Conservation (phyloP, 2,113 vertebrate genomes). For the Odobenus rosmarus region DNA sequence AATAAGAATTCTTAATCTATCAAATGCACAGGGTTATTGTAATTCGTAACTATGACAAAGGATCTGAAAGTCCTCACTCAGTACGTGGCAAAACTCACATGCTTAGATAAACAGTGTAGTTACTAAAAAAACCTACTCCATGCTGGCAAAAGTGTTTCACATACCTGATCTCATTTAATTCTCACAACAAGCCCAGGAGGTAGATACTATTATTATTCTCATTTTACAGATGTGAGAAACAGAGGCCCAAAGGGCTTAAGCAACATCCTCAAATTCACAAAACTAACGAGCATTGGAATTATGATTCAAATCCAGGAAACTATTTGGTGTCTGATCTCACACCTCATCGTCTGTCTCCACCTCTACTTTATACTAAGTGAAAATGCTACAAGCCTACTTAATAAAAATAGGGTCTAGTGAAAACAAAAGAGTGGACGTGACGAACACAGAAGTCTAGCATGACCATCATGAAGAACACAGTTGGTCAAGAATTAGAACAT, state of each 20-base stretch:
- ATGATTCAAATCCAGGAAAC: not conserved
- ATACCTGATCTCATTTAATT: not conserved
- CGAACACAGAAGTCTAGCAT: not conserved
- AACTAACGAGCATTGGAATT: not conserved
- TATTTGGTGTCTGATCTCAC: not conserved
- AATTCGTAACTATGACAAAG: not conserved
- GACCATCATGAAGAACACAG: not conserved
- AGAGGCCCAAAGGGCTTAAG: not conserved
- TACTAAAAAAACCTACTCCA: not conserved
- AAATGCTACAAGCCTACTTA: not conserved
- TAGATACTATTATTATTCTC: not conserved
- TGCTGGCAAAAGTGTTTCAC: not conserved
- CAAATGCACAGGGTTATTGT: not conserved
- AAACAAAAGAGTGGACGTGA: not conserved
- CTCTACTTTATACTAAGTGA: not conserved
- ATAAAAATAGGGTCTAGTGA: not conserved
- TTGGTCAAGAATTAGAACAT: not conserved
- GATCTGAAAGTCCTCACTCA: not conserved
- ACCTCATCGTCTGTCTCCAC: not conserved
- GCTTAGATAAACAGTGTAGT: not conserved
- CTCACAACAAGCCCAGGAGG: not conserved
- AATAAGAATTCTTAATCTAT: slow-evolving; percentile 15
- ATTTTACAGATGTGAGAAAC: not conserved
- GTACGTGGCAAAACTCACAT: not conserved
- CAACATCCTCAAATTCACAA: not conserved